Evolutionary conservation across 2,888 invertebrate species (phyloP).

Genomic region (Drosophila ezoana): DNA sequence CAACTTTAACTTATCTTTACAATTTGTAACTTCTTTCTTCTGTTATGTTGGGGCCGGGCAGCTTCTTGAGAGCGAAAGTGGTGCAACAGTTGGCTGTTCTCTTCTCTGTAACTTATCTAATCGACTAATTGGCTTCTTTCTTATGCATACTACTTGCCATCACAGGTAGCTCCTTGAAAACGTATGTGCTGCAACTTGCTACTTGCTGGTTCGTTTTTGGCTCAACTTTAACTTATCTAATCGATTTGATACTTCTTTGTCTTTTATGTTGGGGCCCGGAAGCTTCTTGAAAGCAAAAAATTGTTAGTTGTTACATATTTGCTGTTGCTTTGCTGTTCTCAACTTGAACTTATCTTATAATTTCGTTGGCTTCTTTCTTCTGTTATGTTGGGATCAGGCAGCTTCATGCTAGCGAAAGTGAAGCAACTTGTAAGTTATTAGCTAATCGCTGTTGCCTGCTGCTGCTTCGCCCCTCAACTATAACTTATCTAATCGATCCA

Average conservation of each 20-base stretch:
- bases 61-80: constrained; percentile 53
- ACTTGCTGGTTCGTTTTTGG: too few species aligned
- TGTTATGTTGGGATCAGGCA: neutral
- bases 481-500: constrained; percentile 11
- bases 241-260: neutral
- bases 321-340: neutral
- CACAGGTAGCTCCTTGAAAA: too few species aligned
- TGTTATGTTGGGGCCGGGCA: neutral
- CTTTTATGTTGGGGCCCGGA: neutral
- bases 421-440: constrained; percentile 3
- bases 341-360: neutral
- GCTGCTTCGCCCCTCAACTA: neutral
- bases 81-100: constrained; percentile 7
- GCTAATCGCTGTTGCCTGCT: neutral
- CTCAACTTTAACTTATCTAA: constrained; percentile 7
- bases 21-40: neutral
- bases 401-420: constrained; percentile 50
- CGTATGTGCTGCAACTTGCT: too few species aligned
- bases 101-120: neutral
- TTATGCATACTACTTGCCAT: too few species aligned
- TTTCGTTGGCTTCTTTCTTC: neutral
- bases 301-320: neutral
- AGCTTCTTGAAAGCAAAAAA: constrained; percentile 43
- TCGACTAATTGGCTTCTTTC: constrained; percentile 7
- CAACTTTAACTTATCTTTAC: constrained; percentile 9